phyloP scores from a whole-genome alignment of 92 coral and sea anemone genomes.

The Umimayanthus kanabou region DNA sequence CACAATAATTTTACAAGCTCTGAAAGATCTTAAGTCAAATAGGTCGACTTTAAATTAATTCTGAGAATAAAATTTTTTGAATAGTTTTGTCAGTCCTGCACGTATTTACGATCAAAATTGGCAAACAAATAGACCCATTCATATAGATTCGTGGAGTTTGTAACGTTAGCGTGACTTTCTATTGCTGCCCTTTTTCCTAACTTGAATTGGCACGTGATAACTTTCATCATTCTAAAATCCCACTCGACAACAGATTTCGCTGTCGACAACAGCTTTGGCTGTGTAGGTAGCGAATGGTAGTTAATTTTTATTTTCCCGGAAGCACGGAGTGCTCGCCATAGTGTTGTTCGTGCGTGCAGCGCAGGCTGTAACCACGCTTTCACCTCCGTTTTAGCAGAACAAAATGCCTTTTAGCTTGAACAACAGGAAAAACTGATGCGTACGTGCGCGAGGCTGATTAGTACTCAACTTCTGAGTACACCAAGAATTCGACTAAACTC shows the following conservation, averaged over 20 bases:
- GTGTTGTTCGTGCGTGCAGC: background rate
- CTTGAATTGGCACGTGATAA: background rate
- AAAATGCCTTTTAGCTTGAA: slow-evolving; percentile 32
- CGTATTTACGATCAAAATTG: background rate
- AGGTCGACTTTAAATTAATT: background rate
- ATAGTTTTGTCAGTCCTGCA: background rate
- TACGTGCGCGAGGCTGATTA: slow-evolving; percentile 28
- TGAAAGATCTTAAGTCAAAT: background rate
- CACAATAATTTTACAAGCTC: background rate
- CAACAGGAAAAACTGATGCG: slow-evolving; percentile 17
- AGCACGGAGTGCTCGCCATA: background rate
- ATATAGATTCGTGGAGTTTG: background rate
- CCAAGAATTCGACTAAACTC: slow-evolving; percentile 6
- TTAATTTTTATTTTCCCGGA: slow-evolving; percentile 17
- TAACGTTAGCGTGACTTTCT: slow-evolving; percentile 2
- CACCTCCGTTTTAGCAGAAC: slow-evolving; percentile 33
- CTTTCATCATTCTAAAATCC: slow-evolving; percentile 18
- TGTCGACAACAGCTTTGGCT: background rate
- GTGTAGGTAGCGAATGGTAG: background rate
- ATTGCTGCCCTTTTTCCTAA: background rate
- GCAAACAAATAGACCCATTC: background rate
- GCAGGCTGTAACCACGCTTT: slow-evolving; percentile 27
- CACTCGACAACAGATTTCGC: slow-evolving; percentile 31
- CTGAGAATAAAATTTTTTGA: background rate
- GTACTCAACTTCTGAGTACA: slow-evolving; percentile 15